Conservation (phyloP, 2,888 invertebrate genomes). For the Hypsopygia costalis region DNA sequence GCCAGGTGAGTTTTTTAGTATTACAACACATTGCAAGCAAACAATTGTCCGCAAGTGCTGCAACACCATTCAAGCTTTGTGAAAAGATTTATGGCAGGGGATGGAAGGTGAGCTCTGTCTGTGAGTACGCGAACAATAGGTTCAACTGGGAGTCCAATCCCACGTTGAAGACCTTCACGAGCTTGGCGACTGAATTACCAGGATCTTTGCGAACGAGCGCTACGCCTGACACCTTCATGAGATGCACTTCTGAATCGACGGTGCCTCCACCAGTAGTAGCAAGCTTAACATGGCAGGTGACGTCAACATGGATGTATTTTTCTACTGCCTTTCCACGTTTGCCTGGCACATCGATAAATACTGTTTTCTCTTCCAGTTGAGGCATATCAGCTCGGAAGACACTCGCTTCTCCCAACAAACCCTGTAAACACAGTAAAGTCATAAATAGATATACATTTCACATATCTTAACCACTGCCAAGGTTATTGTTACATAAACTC, state of each 20-base stretch:
- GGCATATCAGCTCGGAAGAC: conserved; percentile 85
- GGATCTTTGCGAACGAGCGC: conserved; percentile 83
- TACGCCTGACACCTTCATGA: conserved; percentile 85
- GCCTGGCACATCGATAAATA: conserved; percentile 76
- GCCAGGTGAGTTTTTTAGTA: conserved; percentile 60
- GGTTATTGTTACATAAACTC: conserved; percentile 27
- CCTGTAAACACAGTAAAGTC: conserved; percentile 43
- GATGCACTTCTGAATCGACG: conserved; percentile 78
- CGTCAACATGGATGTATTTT: conserved; percentile 85
- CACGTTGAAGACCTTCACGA: conserved; percentile 83
- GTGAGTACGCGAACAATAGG: conserved; percentile 82
- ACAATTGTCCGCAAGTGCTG: conserved; percentile 35
- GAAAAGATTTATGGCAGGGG: conserved; percentile 66
- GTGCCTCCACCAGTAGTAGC: conserved; percentile 80
- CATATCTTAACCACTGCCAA: conserved; percentile 29
- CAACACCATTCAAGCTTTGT: conserved; percentile 54
- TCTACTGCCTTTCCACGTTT: conserved; percentile 73
- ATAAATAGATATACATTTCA: conserved; percentile 22
- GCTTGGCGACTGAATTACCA: conserved; percentile 71
- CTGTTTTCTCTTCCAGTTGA: conserved; percentile 83
- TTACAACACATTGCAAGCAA: conserved; percentile 40
- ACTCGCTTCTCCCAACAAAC: conserved; percentile 82
- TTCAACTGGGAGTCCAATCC: conserved; percentile 86
- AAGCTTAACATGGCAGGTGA: conserved; percentile 83
- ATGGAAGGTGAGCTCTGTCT: conserved; percentile 83